Conservation (phyloP, 2,888 invertebrate genomes). For the Colletes collaris region DNA sequence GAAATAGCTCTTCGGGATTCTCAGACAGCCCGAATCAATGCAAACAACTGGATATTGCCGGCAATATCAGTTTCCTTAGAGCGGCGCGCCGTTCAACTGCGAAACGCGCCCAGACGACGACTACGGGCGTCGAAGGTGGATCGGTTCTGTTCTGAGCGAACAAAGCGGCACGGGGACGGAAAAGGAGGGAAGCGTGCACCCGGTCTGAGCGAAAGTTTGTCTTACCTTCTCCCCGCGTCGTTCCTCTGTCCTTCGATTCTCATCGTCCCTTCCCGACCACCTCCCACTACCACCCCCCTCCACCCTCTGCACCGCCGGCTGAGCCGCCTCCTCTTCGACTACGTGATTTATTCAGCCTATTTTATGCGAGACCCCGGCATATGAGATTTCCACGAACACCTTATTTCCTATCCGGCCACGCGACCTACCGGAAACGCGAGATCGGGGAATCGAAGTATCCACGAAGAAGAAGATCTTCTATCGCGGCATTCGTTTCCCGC, state of each 20-base stretch:
- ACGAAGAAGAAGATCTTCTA: conserved; percentile 26
- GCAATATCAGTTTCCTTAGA: conserved; percentile 79
- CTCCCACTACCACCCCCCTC: conserved; percentile 2
- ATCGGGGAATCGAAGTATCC: conserved; percentile 53
- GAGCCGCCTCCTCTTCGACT: conserved; percentile 48
- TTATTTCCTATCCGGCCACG: conserved; percentile 73
- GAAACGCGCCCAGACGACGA: conserved; percentile 72
- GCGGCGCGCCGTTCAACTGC: conserved; percentile 75
- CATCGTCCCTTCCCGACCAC: conserved; percentile 16
- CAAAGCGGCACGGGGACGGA: conserved; percentile 39
- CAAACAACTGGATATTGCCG: conserved; percentile 81
- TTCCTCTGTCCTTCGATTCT: conserved; percentile 31
- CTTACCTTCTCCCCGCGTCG: conserved; percentile 62
- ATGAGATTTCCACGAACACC: conserved; percentile 79
- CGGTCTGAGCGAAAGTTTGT: conserved; percentile 76
- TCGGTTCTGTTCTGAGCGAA: conserved; percentile 54
- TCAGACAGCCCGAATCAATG: conserved; percentile 79
- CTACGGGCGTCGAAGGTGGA: conserved; percentile 61
- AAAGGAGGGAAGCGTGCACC: conserved; percentile 62
- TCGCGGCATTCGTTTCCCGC: neutral
- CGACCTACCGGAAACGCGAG: conserved; percentile 52
- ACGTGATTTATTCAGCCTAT: conserved; percentile 80
- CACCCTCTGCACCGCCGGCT: conserved; percentile 27
- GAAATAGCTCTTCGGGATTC: conserved; percentile 75
- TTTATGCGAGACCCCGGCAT: conserved; percentile 76